Percentiles rank a stretch among this genome's conserved stretches.
Evolutionary conservation across 1,140 invertebrate species (phyloP).

Genomic region (Leptinotarsa texana): DNA sequence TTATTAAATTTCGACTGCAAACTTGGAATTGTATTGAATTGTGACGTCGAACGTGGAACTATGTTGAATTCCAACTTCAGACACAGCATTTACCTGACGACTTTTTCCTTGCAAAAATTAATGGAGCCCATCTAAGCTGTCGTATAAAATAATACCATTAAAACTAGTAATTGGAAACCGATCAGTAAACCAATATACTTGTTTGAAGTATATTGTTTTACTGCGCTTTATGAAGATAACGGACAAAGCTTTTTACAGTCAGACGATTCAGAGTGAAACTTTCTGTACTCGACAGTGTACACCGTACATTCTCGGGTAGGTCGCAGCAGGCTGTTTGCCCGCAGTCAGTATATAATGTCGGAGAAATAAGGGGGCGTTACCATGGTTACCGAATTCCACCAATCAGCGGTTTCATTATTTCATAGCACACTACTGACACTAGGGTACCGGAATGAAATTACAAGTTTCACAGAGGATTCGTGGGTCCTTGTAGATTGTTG

Average conservation of each 20-base stretch:
- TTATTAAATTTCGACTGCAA: too few species aligned
- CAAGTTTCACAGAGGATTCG: conserved; percentile 38
- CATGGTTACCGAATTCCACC: conserved; percentile 51
- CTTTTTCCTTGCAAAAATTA: too few species aligned
- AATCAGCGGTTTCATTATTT: conserved; percentile 53
- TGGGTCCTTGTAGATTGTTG: neutral
- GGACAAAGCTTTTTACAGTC: neutral
- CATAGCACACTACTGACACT: conserved; percentile 39
- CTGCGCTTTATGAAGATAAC: neutral
- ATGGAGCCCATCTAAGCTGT: too few species aligned
- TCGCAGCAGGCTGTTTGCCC: neutral
- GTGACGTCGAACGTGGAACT: too few species aligned
- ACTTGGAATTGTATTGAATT: too few species aligned
- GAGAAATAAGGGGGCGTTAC: conserved; percentile 51
- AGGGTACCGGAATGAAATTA: conserved; percentile 45
- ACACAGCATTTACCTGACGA: too few species aligned
- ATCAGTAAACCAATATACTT: too few species aligned
- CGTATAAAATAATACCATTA: too few species aligned
- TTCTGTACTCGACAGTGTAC: neutral
- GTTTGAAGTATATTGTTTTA: too few species aligned
- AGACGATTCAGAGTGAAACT: neutral
- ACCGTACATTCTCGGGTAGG: neutral
- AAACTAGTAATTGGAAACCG: too few species aligned
- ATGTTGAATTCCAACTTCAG: too few species aligned
- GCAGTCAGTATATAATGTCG: conserved; percentile 30